A percentile compares a stretch with the other conserved stretches of the same genome.
phyloP scores from a whole-genome alignment of 2,113 vertebrate species.

The Thomomys bottae region DNA sequence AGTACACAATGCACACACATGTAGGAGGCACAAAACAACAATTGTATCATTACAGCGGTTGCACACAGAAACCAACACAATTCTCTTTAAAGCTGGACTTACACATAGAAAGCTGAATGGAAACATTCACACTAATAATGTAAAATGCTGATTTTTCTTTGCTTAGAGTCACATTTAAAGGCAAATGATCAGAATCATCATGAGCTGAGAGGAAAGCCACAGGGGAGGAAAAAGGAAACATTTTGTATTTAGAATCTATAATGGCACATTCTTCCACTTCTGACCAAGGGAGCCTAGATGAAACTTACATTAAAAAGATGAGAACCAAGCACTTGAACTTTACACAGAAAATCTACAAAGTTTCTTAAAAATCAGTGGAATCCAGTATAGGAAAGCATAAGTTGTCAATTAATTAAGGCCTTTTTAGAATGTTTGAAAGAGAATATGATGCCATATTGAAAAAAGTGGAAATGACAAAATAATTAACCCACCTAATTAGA shows the following conservation, averaged over 20 bases:
- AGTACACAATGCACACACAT: not conserved
- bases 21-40: not conserved
- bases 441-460: conserved; percentile 25
- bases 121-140: not conserved
- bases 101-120: not conserved
- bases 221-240: not conserved
- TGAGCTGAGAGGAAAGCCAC: not conserved
- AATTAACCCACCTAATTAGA: conserved; percentile 53
- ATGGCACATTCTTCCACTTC: not conserved
- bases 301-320: not conserved
- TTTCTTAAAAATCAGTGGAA: not conserved
- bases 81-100: conserved; percentile 6
- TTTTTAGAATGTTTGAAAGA: not conserved
- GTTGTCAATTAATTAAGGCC: conserved; percentile 18
- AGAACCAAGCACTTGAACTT: not conserved
- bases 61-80: too few relatives aligned
- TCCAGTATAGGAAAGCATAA: not conserved
- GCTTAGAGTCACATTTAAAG: not conserved
- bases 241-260: not conserved
- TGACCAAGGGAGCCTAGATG: not conserved
- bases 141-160: conserved; percentile 48
- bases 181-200: not conserved
- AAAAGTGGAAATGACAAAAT: conserved; percentile 53
- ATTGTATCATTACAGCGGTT: not conserved
- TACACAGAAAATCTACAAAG: not conserved